These are phyloP conservation scores for Dasyurus viverrinus DNA, from an alignment of 2,113 vertebrate genomes.

Conservation along the genomic window DNA sequence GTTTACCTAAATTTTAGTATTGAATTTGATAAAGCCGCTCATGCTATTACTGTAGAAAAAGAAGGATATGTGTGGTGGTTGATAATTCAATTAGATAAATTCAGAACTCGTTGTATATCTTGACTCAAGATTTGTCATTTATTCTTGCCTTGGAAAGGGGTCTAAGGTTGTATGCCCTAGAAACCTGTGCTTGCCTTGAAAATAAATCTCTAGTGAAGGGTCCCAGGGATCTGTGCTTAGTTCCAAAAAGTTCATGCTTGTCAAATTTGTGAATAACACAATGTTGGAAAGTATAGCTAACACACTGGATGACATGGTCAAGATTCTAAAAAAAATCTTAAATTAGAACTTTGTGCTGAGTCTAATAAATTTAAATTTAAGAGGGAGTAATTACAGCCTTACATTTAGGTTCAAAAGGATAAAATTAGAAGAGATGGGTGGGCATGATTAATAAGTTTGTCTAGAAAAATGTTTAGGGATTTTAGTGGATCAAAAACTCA, in stretches of 20 bases:
- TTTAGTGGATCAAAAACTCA: background rate
- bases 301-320: background rate
- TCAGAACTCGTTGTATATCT: background rate
- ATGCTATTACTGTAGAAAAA: background rate
- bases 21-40: background rate
- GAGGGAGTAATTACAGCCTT: background rate
- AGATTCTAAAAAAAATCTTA: background rate
- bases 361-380: background rate
- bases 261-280: background rate
- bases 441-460: background rate
- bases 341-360: background rate
- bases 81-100: background rate
- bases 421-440: background rate
- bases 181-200: background rate
- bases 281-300: background rate
- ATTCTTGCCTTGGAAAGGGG: background rate
- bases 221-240: background rate
- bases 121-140: background rate
- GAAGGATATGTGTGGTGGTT: background rate
- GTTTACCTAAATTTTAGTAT: background rate
- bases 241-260: background rate
- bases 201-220: background rate
- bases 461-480: background rate
- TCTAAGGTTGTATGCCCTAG: background rate
- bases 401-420: background rate